phyloP scores from a whole-genome alignment of 2,797 vertebrate species.

The Tenualosa ilisha region DNA sequence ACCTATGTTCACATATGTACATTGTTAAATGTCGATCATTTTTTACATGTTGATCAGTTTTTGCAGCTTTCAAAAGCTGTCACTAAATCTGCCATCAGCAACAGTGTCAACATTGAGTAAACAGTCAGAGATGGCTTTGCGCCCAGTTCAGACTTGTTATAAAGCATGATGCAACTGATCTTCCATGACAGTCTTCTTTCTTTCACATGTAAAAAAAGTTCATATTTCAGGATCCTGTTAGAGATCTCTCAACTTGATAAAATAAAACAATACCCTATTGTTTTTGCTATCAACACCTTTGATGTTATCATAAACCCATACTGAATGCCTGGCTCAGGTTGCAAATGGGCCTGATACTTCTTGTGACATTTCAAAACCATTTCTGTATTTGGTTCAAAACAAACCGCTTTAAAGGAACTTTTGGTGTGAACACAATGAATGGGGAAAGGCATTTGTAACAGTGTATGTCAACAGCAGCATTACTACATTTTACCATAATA shows the following conservation, averaged over 20 bases:
- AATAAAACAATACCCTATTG: neutral
- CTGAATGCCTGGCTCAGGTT: neutral
- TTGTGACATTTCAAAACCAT: neutral
- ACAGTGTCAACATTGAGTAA: conserved; percentile 23
- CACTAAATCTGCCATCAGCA: conserved; percentile 23
- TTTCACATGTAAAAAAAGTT: neutral
- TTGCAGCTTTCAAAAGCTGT: neutral
- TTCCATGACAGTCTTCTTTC: neutral
- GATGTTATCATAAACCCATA: neutral
- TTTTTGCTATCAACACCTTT: conserved; percentile 7
- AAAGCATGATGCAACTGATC: conserved; percentile 11
- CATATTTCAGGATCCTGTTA: neutral
- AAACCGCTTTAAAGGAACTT: neutral
- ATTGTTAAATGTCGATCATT: neutral
- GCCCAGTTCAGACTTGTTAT: conserved; percentile 26
- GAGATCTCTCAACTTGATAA: neutral
- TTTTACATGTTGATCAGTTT: neutral
- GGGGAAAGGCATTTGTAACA: conserved; percentile 10
- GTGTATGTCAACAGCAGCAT: neutral
- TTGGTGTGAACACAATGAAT: conserved; percentile 16
- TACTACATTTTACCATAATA: neutral
- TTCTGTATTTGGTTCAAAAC: neutral
- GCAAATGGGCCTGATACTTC: neutral
- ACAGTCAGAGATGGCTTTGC: conserved; percentile 15
- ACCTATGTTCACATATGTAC: neutral